A percentile compares a stretch with the other conserved stretches of the same genome.
Evolutionary conservation across 1,140 invertebrate genomes (phyloP).

Genomic region (Sogatella furcifera): DNA sequence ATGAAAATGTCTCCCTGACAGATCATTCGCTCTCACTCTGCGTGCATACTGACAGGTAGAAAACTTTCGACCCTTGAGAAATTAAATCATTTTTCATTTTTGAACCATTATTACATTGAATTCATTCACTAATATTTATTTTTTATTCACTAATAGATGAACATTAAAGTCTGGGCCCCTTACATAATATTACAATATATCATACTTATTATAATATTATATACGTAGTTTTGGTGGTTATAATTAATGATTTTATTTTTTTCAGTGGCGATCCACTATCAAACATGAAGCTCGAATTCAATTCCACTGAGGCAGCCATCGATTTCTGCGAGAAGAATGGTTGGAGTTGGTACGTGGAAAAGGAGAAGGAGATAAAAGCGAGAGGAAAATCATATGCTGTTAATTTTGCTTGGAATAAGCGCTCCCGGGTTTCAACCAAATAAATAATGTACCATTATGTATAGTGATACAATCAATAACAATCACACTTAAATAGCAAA

Average conservation of each 20-base stretch:
- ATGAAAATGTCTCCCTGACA: no score
- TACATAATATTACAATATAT: no score
- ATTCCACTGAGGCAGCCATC: slow-evolving; percentile 74
- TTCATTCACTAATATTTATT: no score
- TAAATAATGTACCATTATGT: slow-evolving; percentile 38
- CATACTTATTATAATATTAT: no score
- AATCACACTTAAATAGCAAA: background rate
- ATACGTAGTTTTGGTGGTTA: no score
- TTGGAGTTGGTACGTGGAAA: slow-evolving; percentile 78
- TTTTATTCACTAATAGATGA: no score
- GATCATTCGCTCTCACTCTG: no score
- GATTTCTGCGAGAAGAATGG: slow-evolving; percentile 91
- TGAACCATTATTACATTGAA: no score
- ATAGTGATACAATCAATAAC: background rate
- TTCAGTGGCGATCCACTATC: slow-evolving; percentile 88
- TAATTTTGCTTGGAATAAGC: slow-evolving; percentile 95
- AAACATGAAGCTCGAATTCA: slow-evolving; percentile 79
- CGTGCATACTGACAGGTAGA: no score
- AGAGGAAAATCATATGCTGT: slow-evolving; percentile 83
- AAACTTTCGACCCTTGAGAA: no score
- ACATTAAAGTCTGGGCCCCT: no score
- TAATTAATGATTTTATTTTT: slow-evolving; percentile 22
- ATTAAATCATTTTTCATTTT: no score
- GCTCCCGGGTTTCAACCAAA: slow-evolving; percentile 88
- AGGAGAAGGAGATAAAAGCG: slow-evolving; percentile 51